Evolutionary conservation across 1,140 invertebrate genomes (phyloP).

Genomic region (Hestina assimilis): DNA sequence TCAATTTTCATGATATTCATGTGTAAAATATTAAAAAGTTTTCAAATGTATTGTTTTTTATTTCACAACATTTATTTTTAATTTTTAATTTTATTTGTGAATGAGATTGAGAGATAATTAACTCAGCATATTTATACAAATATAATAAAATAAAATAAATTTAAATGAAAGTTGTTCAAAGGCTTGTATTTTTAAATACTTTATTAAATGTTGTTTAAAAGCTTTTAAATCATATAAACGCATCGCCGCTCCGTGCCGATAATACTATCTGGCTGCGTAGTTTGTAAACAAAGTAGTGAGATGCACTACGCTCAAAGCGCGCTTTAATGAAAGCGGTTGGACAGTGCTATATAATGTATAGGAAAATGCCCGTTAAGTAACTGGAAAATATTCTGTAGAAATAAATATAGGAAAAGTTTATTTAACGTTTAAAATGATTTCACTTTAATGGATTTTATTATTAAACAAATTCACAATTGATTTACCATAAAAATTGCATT

Average conservation of each 20-base stretch:
- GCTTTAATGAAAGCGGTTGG: constrained; percentile 10
- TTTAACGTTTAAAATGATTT: not conserved
- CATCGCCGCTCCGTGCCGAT: not conserved
- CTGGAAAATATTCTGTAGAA: not conserved
- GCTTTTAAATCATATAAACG: constrained; percentile 4
- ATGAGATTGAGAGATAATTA: no score
- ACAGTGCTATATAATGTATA: not conserved
- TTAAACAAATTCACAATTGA: no score
- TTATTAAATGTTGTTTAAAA: not conserved
- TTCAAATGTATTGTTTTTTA: no score
- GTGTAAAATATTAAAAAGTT: no score
- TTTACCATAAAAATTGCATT: not conserved
- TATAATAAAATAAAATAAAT: no score
- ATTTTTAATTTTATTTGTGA: no score
- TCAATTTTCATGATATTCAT: no score
- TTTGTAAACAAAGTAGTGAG: constrained; percentile 20
- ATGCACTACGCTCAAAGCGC: constrained; percentile 9
- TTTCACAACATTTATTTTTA: no score
- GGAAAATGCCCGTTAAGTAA: not conserved
- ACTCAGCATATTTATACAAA: no score
- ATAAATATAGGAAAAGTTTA: not conserved
- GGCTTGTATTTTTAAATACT: no score
- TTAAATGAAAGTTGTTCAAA: no score
- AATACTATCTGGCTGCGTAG: constrained; percentile 15
- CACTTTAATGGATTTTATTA: no score